These are phyloP conservation scores for Brevimyrus niger DNA, from an alignment of 2,113 vertebrate genomes.

Conservation along the genomic window DNA sequence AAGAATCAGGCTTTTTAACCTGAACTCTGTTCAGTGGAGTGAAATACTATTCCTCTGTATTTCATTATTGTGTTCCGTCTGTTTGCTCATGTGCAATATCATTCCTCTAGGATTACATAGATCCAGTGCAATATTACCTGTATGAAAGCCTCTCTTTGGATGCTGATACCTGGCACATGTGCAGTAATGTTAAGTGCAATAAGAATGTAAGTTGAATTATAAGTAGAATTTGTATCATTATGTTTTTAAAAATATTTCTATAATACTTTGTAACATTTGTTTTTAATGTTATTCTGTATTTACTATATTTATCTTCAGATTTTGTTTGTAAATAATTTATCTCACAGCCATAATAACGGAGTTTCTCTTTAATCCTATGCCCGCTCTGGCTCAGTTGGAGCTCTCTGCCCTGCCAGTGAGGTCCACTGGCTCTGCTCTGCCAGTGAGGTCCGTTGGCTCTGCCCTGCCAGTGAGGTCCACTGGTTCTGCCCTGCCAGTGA, in stretches of 20 bases:
- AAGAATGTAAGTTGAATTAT: not conserved
- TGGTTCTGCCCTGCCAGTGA: too few species aligned
- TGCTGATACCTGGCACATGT: not conserved
- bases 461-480: not conserved
- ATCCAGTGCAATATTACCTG: not conserved
- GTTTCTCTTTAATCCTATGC: not conserved
- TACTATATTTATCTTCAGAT: not conserved
- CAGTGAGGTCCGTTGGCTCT: not conserved
- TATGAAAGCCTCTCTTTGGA: not conserved
- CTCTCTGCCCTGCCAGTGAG: not conserved
- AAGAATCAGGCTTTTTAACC: not conserved
- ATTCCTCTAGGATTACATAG: not conserved
- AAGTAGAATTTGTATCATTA: not conserved
- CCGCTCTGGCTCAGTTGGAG: not conserved
- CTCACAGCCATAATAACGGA: not conserved
- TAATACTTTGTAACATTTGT: not conserved
- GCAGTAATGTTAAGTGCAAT: not conserved
- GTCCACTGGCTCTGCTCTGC: not conserved
- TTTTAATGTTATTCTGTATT: not conserved
- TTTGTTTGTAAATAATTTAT: not conserved
- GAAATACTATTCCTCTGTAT: not conserved
- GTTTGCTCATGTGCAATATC: not conserved
- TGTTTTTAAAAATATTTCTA: not conserved
- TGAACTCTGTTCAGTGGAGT: not conserved
- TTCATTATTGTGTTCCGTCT: not conserved